A percentile compares a stretch with the other conserved stretches of the same genome.
Conservation (phyloP, 2,113 vertebrate species). For the Pongo pygmaeus region DNA sequence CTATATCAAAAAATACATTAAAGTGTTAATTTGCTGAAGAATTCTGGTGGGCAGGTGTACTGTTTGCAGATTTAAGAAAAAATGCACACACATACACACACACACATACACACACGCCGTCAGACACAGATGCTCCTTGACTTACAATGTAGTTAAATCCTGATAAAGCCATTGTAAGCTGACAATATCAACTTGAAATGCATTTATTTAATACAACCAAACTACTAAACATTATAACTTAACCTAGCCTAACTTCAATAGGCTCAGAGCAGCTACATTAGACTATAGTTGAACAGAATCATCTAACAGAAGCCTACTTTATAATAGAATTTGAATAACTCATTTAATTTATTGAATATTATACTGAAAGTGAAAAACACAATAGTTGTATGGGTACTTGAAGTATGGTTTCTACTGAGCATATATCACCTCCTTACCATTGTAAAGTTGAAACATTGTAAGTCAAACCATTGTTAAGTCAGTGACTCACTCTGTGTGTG, state of each 20-base stretch:
- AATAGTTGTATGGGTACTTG: background rate
- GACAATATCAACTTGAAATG: background rate
- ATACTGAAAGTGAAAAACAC: background rate
- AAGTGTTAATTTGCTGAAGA: background rate
- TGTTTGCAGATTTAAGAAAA: background rate
- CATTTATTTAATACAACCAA: background rate
- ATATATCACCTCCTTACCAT: background rate
- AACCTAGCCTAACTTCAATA: background rate
- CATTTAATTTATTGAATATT: background rate
- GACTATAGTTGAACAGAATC: background rate
- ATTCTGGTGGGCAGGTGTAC: background rate
- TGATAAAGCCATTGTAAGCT: background rate
- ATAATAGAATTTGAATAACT: background rate
- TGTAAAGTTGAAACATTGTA: background rate
- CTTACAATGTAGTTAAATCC: background rate
- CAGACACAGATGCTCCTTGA: background rate
- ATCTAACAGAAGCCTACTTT: background rate
- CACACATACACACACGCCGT: fast-evolving
- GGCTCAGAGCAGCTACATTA: background rate
- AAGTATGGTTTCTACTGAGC: background rate
- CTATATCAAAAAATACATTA: background rate
- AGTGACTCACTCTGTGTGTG: background rate
- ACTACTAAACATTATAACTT: background rate
- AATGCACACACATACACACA: no score
- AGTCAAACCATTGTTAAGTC: background rate